Evolutionary conservation across 2,797 vertebrate genomes (phyloP), one percentile per base, ranked within the genome.

Genomic region (Ambastaia sidthimunki): DNA sequence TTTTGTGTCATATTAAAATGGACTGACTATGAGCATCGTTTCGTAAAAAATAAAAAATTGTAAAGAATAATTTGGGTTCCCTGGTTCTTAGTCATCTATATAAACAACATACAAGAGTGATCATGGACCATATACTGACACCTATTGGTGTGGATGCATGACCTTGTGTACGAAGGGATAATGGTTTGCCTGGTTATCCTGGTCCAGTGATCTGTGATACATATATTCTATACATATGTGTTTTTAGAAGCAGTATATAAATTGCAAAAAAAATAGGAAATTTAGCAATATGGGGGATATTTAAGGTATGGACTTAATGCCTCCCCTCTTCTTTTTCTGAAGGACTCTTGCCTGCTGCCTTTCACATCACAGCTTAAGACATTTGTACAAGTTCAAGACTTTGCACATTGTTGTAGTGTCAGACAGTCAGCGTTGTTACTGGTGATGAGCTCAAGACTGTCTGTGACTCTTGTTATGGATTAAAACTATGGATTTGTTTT

Each of bases 1-100:
- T 69, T 71, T 66, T 82, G 4, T 52, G 21, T 67, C 55, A 34
- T 69, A 52, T 41, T 74, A n/a, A 78, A 25, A 23, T 37, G 34
- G 47, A 7, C 52, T 69, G 37, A 57, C 41, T 19, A 54, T 69
- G 16, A 37, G 52, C 11, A 18, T 34, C 57, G 52, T 65, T 18
- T 65, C 25, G 19, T 75, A 47, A 65, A 13, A 54, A 41, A 66
- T n/a, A 7, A 6, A 37, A 6, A 37, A 37, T 62, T 54, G 18
- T 76, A 9, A 55, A 55, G 60, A 37, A 48, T 28, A 55, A 65
- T 65, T 28, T 28, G 21, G 60, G 48, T 67, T 59, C 57, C 21
- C 4, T 21, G 57, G 23, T 12, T 60, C 10, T 23, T 44, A 44
- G 10, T 44, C 9, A 10, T 44, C 9, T 44, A 7, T 10, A 2